phyloP scores from a whole-genome alignment of 1,140 invertebrate genomes.

The Listronotus oregonensis region DNA sequence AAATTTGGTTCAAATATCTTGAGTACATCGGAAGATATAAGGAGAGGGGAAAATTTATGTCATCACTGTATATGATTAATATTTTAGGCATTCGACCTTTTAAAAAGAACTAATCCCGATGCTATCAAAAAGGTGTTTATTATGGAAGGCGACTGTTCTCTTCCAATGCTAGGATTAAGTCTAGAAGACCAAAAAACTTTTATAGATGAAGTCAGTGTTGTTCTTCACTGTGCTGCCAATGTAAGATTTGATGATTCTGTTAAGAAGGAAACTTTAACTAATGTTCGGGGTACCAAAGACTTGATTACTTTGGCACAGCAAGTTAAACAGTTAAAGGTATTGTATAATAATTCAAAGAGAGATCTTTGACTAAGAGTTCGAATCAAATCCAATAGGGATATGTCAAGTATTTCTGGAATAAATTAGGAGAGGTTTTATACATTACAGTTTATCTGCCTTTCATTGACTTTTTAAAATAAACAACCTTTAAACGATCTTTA shows the following conservation, averaged over 20 bases:
- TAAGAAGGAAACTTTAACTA: constrained; percentile 67
- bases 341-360: background rate
- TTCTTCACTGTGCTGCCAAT: constrained; percentile 70
- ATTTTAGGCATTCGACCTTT: constrained; percentile 27
- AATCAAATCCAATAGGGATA: no score
- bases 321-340: constrained; percentile 67
- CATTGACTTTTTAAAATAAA: no score
- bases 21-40: no score
- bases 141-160: constrained; percentile 66
- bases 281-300: constrained; percentile 69
- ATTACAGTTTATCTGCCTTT: no score
- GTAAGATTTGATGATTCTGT: constrained; percentile 73
- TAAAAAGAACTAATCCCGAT: constrained; percentile 20
- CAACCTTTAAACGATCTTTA: no score
- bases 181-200: constrained; percentile 62
- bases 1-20: no score
- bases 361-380: background rate
- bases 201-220: constrained; percentile 60
- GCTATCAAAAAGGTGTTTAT: constrained; percentile 60
- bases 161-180: constrained; percentile 66
- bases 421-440: no score
- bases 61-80: no score
- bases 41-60: no score
- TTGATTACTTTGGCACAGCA: constrained; percentile 67
- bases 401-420: no score